phyloP scores from a whole-genome alignment of 2,113 vertebrate species.

The Halichoeres trimaculatus region DNA sequence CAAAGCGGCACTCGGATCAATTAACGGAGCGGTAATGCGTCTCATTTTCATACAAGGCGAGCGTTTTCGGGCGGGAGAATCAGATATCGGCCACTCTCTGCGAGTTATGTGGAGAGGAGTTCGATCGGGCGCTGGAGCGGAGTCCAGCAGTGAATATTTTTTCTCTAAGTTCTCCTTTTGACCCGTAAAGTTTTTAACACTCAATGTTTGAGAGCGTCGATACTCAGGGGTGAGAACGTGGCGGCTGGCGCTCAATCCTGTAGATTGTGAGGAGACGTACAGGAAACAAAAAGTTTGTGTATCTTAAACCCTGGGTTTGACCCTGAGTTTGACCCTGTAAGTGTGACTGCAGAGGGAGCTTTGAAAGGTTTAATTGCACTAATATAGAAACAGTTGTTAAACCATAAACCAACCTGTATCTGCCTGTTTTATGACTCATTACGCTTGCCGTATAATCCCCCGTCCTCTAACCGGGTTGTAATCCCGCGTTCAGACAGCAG shows the following conservation, averaged over 20 bases:
- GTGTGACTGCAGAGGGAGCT: too few relatives aligned
- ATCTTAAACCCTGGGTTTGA: too few relatives aligned
- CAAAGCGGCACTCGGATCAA: constrained; percentile 76
- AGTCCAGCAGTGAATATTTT: constrained; percentile 5
- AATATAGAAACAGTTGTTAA: too few relatives aligned
- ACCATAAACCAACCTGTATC: too few relatives aligned
- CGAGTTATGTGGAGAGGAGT: constrained; percentile 48
- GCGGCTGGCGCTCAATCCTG: too few relatives aligned
- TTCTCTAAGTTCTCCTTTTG: constrained; percentile 17
- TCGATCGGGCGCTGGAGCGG: constrained; percentile 36
- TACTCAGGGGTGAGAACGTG: not conserved
- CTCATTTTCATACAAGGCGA: constrained; percentile 74
- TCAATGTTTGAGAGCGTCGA: not conserved
- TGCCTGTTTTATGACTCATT: too few relatives aligned
- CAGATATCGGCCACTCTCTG: constrained; percentile 60
- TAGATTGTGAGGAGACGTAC: too few relatives aligned
- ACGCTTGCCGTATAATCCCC: too few relatives aligned
- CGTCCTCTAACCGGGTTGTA: constrained; percentile 69
- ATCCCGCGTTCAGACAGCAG: constrained; percentile 75
- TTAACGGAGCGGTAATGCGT: constrained; percentile 81
- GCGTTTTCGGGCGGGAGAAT: constrained; percentile 58
- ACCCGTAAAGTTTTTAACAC: constrained; percentile 3
- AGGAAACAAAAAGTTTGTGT: too few relatives aligned
- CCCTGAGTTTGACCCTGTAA: too few relatives aligned
- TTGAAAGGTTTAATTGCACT: too few relatives aligned